phyloP scores from a whole-genome alignment of 2,888 invertebrate genomes.

The Pardosa pseudoannulata region DNA sequence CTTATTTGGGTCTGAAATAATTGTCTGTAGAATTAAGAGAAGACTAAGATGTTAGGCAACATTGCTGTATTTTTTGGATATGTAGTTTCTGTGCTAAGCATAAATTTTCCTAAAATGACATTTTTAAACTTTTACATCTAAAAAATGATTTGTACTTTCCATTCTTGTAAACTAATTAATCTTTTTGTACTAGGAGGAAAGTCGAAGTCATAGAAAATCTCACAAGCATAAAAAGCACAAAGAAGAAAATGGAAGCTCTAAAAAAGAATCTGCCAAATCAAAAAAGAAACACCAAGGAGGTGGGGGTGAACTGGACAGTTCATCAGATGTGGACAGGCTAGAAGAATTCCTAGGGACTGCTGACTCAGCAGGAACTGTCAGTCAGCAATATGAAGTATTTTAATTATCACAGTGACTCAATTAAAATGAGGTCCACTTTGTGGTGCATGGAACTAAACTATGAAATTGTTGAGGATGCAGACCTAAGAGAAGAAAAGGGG shows the following conservation, averaged over 20 bases:
- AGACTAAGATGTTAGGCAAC: too few species aligned
- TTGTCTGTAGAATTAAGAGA: too few species aligned
- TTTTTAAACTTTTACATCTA: too few species aligned
- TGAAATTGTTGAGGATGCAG: constrained; percentile 4
- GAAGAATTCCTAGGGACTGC: constrained; percentile 72
- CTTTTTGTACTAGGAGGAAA: constrained; percentile 62
- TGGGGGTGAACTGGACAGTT: constrained; percentile 65
- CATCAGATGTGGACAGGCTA: constrained; percentile 64
- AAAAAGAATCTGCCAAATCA: constrained; percentile 77
- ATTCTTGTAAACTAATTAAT: too few species aligned
- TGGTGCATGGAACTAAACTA: neutral
- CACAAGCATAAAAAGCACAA: constrained; percentile 74
- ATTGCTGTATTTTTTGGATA: too few species aligned
- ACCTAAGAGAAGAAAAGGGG: too few species aligned
- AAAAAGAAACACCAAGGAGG: constrained; percentile 78
- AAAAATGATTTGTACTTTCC: too few species aligned
- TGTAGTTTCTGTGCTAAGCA: too few species aligned
- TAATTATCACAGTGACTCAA: constrained; percentile 72
- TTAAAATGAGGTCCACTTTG: constrained; percentile 49
- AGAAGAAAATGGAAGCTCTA: constrained; percentile 68
- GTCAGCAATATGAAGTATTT: constrained; percentile 60
- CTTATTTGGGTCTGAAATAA: too few species aligned
- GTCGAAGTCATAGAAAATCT: constrained; percentile 71
- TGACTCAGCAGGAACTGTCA: constrained; percentile 75
- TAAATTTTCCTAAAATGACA: too few species aligned